These are phyloP conservation scores for Bovichtus variegatus DNA, from an alignment of 2,797 vertebrate species.

Conservation along the genomic window DNA sequence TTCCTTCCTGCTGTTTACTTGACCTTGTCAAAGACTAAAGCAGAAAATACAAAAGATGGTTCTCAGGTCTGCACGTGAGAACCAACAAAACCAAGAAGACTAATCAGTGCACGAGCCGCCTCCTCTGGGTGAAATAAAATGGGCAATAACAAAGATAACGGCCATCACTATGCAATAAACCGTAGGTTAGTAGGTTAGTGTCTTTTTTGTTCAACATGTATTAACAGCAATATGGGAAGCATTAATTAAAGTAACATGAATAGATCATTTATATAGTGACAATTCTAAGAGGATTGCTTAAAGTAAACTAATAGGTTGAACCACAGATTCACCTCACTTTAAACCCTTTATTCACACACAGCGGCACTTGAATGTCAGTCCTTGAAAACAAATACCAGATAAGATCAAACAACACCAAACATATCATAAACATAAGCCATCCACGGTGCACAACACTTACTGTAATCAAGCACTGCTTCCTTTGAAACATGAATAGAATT, in stretches of 20 bases:
- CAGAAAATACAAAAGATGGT: constrained; percentile 33
- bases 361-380: background rate
- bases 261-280: background rate
- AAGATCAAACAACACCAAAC: constrained; percentile 28
- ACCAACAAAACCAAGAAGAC: constrained; percentile 8
- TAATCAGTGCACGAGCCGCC: constrained; percentile 20
- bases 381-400: constrained; percentile 30
- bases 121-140: constrained; percentile 17
- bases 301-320: background rate
- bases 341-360: constrained; percentile 2
- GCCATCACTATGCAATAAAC: background rate
- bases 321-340: background rate
- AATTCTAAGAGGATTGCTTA: background rate
- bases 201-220: background rate
- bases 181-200: background rate
- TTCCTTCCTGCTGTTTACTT: constrained; percentile 68
- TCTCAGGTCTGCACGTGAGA: constrained; percentile 27
- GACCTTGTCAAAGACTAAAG: constrained; percentile 42
- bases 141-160: constrained; percentile 12
- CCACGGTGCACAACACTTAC: constrained; percentile 25
- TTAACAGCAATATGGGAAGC: background rate
- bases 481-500: constrained; percentile 31
- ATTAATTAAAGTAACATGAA: background rate
- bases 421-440: constrained; percentile 13
- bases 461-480: constrained; percentile 20